These are phyloP conservation scores for Balaenoptera acutorostrata DNA, from an alignment of 2,113 vertebrate genomes.

Conservation along the genomic window DNA sequence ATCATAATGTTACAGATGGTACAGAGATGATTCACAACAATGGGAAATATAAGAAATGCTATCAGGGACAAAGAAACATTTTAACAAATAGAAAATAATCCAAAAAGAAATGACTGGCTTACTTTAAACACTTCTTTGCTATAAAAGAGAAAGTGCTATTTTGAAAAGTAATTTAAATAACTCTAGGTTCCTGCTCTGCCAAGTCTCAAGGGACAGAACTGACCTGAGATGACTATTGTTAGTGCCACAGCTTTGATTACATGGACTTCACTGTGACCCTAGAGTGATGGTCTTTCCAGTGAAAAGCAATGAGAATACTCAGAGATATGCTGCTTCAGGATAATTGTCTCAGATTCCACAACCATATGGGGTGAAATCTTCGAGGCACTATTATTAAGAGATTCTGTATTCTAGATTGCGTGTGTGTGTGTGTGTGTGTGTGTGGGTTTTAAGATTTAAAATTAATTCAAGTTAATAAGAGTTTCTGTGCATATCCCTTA, in stretches of 20 bases:
- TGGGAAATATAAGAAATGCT: neutral
- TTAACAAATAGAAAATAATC: neutral
- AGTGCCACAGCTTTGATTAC: constrained; percentile 77
- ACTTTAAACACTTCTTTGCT: constrained; percentile 16
- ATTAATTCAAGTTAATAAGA: neutral
- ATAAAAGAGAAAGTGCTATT: constrained; percentile 44
- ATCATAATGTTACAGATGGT: neutral
- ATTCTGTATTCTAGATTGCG: neutral
- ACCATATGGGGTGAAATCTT: constrained; percentile 3
- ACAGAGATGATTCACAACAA: neutral
- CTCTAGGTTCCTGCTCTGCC: constrained; percentile 64
- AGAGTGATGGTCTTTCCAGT: constrained; percentile 61
- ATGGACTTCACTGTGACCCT: constrained; percentile 79
- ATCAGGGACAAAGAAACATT: neutral
- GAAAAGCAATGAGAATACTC: constrained; percentile 72
- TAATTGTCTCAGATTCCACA: constrained; percentile 37
- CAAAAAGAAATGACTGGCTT: neutral
- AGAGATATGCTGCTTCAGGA: constrained; percentile 40
- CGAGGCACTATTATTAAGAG: neutral
- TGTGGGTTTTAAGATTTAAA: neutral
- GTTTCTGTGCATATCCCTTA: neutral
- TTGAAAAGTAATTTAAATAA: constrained; percentile 75
- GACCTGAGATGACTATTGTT: constrained; percentile 70
- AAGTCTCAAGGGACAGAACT: constrained; percentile 73
- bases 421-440: neutral